Evolutionary conservation across 2,113 vertebrate species (phyloP).

Genomic region (Mus spicilegus): DNA sequence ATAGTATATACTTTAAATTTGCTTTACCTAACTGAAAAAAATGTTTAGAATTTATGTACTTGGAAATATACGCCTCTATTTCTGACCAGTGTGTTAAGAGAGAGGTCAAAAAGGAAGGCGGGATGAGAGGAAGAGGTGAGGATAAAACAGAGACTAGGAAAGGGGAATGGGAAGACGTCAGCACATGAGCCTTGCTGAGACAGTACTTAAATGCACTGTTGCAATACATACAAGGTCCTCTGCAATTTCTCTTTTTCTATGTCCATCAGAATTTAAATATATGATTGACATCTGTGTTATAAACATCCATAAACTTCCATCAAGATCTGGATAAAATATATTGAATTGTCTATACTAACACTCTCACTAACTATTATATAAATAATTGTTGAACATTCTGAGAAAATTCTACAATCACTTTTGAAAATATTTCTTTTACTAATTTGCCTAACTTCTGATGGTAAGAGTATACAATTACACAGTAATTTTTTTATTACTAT

Average conservation of each 20-base stretch:
- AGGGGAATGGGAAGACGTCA: neutral
- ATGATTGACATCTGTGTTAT: neutral
- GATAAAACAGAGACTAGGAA: neutral
- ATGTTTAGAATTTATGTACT: neutral
- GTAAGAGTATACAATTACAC: neutral
- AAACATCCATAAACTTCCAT: neutral
- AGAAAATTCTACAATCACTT: neutral
- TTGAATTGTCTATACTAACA: neutral
- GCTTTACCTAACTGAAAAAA: neutral
- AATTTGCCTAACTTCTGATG: neutral
- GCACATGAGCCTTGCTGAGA: rapidly evolving
- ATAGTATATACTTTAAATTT: neutral
- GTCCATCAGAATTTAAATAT: neutral
- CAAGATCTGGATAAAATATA: neutral
- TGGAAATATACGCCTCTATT: neutral
- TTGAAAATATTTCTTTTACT: neutral
- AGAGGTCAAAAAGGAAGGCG: neutral
- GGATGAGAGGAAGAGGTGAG: neutral
- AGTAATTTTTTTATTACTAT: neutral
- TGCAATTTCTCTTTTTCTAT: neutral
- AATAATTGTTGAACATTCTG: neutral
- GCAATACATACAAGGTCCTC: neutral
- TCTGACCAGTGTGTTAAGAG: neutral
- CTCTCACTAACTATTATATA: neutral
- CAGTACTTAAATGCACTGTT: neutral